Conservation (phyloP, 2,113 vertebrate genomes). For the Panthera leo region DNA sequence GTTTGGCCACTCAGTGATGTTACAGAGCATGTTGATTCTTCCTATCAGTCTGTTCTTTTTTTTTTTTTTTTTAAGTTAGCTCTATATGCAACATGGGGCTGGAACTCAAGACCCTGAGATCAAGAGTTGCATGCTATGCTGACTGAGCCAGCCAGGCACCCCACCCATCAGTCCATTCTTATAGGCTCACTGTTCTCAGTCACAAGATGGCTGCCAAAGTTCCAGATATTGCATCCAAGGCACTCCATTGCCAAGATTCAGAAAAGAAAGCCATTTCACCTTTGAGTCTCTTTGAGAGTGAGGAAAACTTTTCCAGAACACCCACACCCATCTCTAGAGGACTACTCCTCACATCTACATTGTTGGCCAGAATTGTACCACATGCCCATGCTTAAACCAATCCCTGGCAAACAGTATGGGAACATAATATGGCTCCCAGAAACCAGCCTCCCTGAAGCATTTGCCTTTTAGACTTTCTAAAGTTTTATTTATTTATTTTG, state of each 20-base stretch:
- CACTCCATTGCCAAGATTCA: neutral
- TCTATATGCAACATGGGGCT: neutral
- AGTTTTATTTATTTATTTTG: too few relatives aligned
- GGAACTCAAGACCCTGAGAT: neutral
- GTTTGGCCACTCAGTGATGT: neutral
- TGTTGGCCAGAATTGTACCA: neutral
- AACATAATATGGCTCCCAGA: neutral
- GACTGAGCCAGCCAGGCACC: neutral
- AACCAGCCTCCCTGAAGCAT: neutral
- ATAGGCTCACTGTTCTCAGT: neutral
- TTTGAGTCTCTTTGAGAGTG: neutral
- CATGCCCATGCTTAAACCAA: neutral
- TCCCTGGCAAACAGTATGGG: neutral
- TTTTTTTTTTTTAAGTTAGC: neutral
- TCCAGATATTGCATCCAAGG: neutral
- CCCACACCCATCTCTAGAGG: too few relatives aligned
- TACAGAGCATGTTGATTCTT: neutral
- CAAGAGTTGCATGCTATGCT: neutral
- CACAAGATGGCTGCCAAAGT: neutral
- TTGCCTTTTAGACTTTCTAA: neutral
- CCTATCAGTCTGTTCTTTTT: neutral
- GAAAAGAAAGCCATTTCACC: neutral
- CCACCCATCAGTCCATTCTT: neutral
- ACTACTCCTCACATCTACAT: neutral
- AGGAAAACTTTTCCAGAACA: neutral